Evolutionary conservation across 92 coral and sea anemone species (phyloP), one percentile per base, ranked within the genome.

Genomic region (Nematostella vectensis): DNA sequence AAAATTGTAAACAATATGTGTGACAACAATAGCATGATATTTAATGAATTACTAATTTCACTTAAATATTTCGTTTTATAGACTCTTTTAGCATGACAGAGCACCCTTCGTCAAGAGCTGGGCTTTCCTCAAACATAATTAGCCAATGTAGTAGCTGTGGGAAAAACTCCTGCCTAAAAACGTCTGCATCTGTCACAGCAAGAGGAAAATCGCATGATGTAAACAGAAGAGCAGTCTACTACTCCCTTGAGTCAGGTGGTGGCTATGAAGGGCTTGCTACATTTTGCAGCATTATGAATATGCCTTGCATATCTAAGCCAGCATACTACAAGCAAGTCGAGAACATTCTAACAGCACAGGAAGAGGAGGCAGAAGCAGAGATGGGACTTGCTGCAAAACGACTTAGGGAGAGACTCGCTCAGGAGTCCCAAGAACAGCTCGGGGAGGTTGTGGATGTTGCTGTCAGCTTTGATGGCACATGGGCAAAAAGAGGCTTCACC

Each of bases 281-380:
- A 25, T 70, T 70, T 54, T 70, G 70, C 53, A 47, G 61, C 69
- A 62, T 62, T 1, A 61, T 61, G 77, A 70, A 70, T 48, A 70
- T 70, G 77, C 71, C 70, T 31, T 48, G 74, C 45, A 27, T 71
- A 11, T 54, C 58, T 21, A 66, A 72, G 56, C n/a, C 61, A 6
- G 67, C 79, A 1, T 56, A 65, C 25, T 48, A 72, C 28, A 29
- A 71, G 37, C 79, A 72, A 24, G 22, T 56, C 17, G 77, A 43
- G 0, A 62, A 36, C 26, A 11, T 70, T 4, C 29, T 50, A 16
- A 30, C 12, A 20, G 55, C 72, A 50, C 59, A 50, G 19, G 62
- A 63, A 51, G 63, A 55, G 16, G 78, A 71, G n/a, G 74, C 78
- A 15, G 47, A 63, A 45, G 71, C 62, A 58, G 78, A 70, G 58